Conservation (phyloP, 2,797 vertebrate genomes). For the Pangasius mekongensis region DNA sequence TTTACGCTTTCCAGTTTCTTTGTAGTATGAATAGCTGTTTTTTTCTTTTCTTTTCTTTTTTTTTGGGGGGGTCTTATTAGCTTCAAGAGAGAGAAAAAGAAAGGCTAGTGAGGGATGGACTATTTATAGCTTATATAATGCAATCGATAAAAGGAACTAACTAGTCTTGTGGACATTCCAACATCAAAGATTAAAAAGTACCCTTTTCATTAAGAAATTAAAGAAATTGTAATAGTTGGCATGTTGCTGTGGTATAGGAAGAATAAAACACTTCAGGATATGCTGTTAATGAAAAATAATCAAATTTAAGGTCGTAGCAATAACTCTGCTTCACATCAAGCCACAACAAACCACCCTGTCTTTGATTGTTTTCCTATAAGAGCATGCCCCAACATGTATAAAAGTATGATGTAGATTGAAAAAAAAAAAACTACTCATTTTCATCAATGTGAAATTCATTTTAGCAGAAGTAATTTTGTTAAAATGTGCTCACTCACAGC, state of each 20-base stretch:
- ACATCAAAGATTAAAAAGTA: neutral
- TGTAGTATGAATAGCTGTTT: neutral
- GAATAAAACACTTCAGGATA: neutral
- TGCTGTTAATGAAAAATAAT: neutral
- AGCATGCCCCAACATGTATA: neutral
- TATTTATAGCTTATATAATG: no score
- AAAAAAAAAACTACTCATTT: no score
- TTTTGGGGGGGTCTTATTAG: no score
- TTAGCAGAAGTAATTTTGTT: neutral
- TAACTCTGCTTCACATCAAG: neutral
- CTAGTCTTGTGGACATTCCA: neutral
- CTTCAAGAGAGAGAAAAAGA: no score
- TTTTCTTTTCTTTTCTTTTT: neutral
- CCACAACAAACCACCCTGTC: neutral
- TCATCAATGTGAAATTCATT: neutral
- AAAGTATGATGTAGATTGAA: no score
- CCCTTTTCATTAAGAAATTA: neutral
- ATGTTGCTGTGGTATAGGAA: neutral
- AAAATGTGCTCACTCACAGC: conserved; percentile 16
- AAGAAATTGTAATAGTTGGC: neutral
- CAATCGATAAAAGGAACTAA: no score
- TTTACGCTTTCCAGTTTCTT: neutral
- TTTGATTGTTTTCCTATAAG: neutral
- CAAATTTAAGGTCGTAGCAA: neutral
- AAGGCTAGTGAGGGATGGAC: no score